Base-by-base conservation (phyloP, 2,888 invertebrate species). In the Nyleta sp. region DNA sequence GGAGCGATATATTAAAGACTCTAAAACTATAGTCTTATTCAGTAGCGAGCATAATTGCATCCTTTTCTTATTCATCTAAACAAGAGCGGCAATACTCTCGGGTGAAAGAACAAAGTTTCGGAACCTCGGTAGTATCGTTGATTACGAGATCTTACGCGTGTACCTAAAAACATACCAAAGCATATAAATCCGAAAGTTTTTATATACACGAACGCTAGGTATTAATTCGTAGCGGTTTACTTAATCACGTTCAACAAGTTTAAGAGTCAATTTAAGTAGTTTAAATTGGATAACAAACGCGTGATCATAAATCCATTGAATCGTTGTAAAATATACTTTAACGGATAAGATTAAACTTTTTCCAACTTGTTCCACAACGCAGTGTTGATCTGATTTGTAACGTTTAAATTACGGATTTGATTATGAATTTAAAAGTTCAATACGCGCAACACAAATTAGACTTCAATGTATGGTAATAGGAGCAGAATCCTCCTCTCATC, bases 221-320 rank as follows among this genome's bases (percentile, higher is more conserved):
- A 72, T 72, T 64, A 46, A 64, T 72, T 57, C 33, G 24, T 31
- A 28, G 31, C 15, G 71, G 71, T 71, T 71, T 44, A 48, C n/a
- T 57, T 72, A 72, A 64, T 55, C 55, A 55, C 72, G 48, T 55
- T 72, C 48, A 72, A 62, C 55, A 72, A 72, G 55, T 64, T 55
- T 31, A 48, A 46, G 64, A 64, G 55, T 64, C 31, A 62, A 71
- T 71, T 71, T 38, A 64, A 72, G 40, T 55, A 46, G 31, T 28
- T 62, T 28, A 46, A 72, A 72, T 40, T 53, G 38, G 64, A 64
- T 24, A 22, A 64, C 33, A 53, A 53, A 62, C 0, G 11, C 17
- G 18, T 42, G 53, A 52, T 53, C 48, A 64, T 55, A 72, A 62
- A 72, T 62, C 10, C 22, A 40, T 53, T 31, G 28, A 44, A 59